These are phyloP conservation scores for Monomorium pharaonis DNA, from an alignment of 1,140 invertebrate genomes.

Conservation along the genomic window DNA sequence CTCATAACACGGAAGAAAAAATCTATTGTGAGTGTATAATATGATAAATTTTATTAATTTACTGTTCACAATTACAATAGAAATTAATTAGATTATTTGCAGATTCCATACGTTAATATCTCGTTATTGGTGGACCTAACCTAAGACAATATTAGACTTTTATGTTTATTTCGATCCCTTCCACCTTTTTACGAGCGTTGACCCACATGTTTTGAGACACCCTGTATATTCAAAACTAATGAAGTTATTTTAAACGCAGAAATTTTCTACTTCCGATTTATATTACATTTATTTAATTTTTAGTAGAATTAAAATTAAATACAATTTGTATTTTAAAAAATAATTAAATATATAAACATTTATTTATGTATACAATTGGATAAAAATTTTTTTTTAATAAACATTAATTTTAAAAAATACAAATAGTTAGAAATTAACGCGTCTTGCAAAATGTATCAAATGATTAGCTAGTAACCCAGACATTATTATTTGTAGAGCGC, in stretches of 20 bases:
- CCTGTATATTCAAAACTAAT: no score
- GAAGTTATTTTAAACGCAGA: not conserved
- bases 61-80: no score
- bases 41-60: no score
- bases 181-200: no score
- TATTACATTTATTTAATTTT: not conserved
- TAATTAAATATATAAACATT: not conserved
- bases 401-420: not conserved
- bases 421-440: slow-evolving; percentile 42
- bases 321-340: not conserved
- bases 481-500: slow-evolving; percentile 69
- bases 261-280: not conserved
- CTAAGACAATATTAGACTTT: no score
- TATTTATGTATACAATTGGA: not conserved
- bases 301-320: not conserved
- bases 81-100: no score
- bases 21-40: no score
- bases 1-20: no score
- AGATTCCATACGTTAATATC: no score
- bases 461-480: slow-evolving; percentile 77
- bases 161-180: no score
- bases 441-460: slow-evolving; percentile 55
- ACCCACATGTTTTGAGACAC: no score
- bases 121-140: no score
- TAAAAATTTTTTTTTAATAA: not conserved